phyloP scores from a whole-genome alignment of 23 tunicate species.

The Diplosoma virens region DNA sequence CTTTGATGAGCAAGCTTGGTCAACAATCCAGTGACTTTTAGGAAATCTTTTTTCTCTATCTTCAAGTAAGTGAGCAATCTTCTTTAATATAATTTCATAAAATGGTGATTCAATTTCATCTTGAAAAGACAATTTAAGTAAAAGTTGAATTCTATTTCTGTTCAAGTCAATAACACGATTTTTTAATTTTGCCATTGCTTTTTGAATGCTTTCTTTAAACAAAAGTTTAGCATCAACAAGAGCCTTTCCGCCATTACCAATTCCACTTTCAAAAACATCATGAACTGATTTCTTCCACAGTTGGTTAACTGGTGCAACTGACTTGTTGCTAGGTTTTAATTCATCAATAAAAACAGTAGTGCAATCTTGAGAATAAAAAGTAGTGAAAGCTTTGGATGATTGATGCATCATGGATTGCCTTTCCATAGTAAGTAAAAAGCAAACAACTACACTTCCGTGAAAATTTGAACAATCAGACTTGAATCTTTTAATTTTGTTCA shows the following conservation, averaged over 20 bases:
- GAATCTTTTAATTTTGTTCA: conserved; percentile 37
- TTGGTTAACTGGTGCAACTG: conserved; percentile 37
- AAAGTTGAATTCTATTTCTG: conserved; percentile 32
- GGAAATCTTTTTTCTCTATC: conserved; percentile 7
- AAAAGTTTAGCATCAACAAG: conserved; percentile 15
- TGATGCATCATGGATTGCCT: conserved; percentile 11
- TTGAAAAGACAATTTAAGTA: conserved; percentile 17
- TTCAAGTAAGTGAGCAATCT: conserved; percentile 6
- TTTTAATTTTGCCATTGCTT: conserved; percentile 43
- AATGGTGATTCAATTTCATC: background rate
- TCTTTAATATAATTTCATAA: conserved; percentile 20
- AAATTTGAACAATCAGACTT: background rate
- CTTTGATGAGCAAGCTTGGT: conserved; percentile 56
- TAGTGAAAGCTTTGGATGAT: conserved; percentile 1
- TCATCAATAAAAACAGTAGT: conserved; percentile 57
- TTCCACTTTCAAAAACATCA: conserved; percentile 15
- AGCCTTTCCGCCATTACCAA: background rate
- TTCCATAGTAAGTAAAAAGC: conserved; percentile 56
- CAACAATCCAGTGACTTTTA: conserved; percentile 35
- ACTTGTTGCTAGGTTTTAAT: conserved; percentile 23
- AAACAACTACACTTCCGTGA: conserved; percentile 20
- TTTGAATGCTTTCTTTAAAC: conserved; percentile 39
- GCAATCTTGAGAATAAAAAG: conserved; percentile 41
- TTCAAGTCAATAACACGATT: conserved; percentile 9
- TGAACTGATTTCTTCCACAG: conserved; percentile 32